Conservation (phyloP, 2,797 vertebrate genomes). For the Avahi laniger region DNA sequence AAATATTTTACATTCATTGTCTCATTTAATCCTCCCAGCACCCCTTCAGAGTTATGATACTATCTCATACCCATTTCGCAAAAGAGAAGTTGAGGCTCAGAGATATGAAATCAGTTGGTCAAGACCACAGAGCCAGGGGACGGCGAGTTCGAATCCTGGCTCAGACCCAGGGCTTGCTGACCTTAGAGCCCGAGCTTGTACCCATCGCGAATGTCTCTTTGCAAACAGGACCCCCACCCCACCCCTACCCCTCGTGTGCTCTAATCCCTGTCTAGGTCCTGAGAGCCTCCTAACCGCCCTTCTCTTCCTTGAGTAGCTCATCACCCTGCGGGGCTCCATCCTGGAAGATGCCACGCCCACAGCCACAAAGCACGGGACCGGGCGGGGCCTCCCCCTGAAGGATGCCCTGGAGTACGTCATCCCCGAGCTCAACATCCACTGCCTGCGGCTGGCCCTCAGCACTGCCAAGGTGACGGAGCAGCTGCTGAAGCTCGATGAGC, state of each 20-base stretch:
- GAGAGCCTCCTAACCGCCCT: not conserved
- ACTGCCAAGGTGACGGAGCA: slow-evolving; percentile 95
- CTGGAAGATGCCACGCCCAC: slow-evolving; percentile 92
- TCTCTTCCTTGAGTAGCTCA: slow-evolving; percentile 85
- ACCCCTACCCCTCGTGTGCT: not conserved
- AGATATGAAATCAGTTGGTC: not conserved
- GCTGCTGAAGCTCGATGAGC: slow-evolving; percentile 96
- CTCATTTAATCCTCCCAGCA: not conserved
- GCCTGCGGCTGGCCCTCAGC: slow-evolving; percentile 90
- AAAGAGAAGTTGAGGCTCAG: not conserved
- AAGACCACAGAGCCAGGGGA: not conserved
- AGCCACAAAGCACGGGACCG: slow-evolving; percentile 88
- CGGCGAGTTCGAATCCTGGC: not conserved
- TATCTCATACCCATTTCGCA: not conserved
- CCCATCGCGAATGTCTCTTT: not conserved
- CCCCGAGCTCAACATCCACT: slow-evolving; percentile 91
- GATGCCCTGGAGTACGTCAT: slow-evolving; percentile 93
- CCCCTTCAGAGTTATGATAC: not conserved
- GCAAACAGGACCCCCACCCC: not conserved
- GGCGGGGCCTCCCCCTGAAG: slow-evolving; percentile 91
- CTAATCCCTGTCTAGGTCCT: not conserved
- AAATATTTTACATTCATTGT: not conserved
- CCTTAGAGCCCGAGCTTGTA: not conserved
- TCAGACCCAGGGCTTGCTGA: not conserved
- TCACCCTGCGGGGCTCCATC: slow-evolving; percentile 92